Evolutionary conservation across 2,113 vertebrate species (phyloP), one percentile per base, ranked within the genome.

Genomic region (Aplodontia rufa): DNA sequence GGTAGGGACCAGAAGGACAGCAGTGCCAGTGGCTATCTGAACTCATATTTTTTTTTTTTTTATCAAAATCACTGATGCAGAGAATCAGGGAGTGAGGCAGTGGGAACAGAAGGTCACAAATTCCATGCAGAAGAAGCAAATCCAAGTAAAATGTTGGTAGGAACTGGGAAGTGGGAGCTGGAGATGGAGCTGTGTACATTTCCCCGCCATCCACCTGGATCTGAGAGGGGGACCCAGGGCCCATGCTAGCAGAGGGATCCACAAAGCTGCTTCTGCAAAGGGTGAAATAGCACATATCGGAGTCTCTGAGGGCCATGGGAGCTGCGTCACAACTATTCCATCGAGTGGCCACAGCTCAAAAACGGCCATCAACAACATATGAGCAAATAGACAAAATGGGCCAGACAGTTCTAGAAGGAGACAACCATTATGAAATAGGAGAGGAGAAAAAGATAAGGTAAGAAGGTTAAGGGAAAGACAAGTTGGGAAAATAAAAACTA

Each of bases 91-190:
- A 64, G 24, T 8, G 42, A 40, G 51, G 78, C 72, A 53, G 51
- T 22, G 14, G 37, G 11, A 22, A 35, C 2, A 17, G 64, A 80
- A 71, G 69, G 32, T 16, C 7, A 37, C 1, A 24, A 66, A 12
- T 37, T 69, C 32, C 42, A 64, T 16, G 32, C 66, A 66, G 30
- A 24, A 90, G 49, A 53, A 80, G 47, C 3, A 10, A 88, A 64
- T 1, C 17, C 8, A 53, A 49, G 37, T 6, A 26, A 87, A 51
- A 47, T 35, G 26, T 40, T 53, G 30, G 35, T 8, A 42, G 47
- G 3, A n/a, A 85, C 3, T 0, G 22, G 19, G 66, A 64, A 11
- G 2, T 0, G 22, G 19, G 66, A 64, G 8, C 0, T 11, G 12
- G 20, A 76, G 87, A 8, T 0, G 4, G 72, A 64, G 28, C 60